Percentiles rank a stretch among this genome's conserved stretches.
phyloP scores from a whole-genome alignment of 30 jellyfish, hydroid and myxozoan genomes.

The Turritopsis dohrnii region DNA sequence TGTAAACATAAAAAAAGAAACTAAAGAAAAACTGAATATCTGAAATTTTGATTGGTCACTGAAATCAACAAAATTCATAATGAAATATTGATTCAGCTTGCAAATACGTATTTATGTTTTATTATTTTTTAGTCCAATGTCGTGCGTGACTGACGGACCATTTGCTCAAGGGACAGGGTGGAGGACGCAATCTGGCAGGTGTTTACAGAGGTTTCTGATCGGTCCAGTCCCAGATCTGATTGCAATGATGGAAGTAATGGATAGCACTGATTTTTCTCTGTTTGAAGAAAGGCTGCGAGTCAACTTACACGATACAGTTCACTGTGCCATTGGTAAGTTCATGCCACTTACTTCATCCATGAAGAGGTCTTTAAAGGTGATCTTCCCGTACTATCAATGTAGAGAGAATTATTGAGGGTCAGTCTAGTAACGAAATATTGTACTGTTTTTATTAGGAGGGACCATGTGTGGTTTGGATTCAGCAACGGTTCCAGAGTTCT shows the following conservation, averaged over 20 bases:
- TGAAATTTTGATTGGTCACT: too few species aligned
- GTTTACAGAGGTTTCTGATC: constrained; percentile 13
- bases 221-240: constrained; percentile 26
- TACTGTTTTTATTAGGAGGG: not conserved
- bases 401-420: not conserved
- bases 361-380: not conserved
- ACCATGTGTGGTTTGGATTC: constrained; percentile 12
- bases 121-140: constrained; percentile 21
- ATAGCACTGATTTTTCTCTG: constrained; percentile 8
- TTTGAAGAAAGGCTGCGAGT: constrained; percentile 52
- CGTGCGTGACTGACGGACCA: constrained; percentile 75
- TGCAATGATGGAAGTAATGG: constrained; percentile 18
- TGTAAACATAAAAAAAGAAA: too few species aligned
- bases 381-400: not conserved
- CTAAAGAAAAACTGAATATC: too few species aligned
- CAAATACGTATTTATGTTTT: too few species aligned
- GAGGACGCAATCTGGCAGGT: not conserved
- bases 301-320: constrained; percentile 56
- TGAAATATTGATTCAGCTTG: too few species aligned
- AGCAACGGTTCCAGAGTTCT: constrained; percentile 23
- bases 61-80: too few species aligned
- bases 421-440: not conserved
- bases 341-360: not conserved
- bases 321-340: constrained; percentile 59
- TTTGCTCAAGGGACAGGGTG: constrained; percentile 1